Conservation (phyloP, 2,797 vertebrate genomes). For the Coreius guichenoti region DNA sequence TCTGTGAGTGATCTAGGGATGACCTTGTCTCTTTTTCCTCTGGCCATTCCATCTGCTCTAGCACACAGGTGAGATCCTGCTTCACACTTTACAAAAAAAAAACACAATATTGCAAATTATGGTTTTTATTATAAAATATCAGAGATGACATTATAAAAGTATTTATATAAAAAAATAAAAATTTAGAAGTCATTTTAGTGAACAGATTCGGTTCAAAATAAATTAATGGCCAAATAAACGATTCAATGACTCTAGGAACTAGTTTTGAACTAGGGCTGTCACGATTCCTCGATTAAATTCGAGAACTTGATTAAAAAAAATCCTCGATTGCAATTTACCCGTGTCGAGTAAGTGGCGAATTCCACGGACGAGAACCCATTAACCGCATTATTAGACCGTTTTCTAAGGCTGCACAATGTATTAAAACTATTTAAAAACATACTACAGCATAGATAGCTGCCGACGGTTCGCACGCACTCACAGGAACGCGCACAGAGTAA, state of each 20-base stretch:
- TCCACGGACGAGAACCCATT: too few relatives aligned
- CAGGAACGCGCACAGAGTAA: too few relatives aligned
- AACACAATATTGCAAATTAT: neutral
- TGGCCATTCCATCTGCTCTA: slow-evolving; percentile 82
- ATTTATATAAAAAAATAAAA: neutral
- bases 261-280: neutral
- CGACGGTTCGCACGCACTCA: too few relatives aligned
- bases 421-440: too few relatives aligned
- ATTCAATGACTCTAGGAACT: neutral
- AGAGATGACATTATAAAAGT: neutral
- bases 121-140: neutral
- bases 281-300: too few relatives aligned
- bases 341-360: too few relatives aligned
- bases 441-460: too few relatives aligned
- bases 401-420: too few relatives aligned
- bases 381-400: too few relatives aligned
- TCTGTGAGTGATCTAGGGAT: slow-evolving; percentile 84
- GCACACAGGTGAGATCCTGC: slow-evolving; percentile 78
- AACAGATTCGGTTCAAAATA: neutral
- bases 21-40: slow-evolving; percentile 82
- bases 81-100: neutral
- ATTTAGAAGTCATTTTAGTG: neutral
- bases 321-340: too few relatives aligned
- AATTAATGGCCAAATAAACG: neutral
- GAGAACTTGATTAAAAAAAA: too few relatives aligned